These are phyloP conservation scores for Amyelois transitella DNA, from an alignment of 1,140 invertebrate genomes.

Conservation along the genomic window DNA sequence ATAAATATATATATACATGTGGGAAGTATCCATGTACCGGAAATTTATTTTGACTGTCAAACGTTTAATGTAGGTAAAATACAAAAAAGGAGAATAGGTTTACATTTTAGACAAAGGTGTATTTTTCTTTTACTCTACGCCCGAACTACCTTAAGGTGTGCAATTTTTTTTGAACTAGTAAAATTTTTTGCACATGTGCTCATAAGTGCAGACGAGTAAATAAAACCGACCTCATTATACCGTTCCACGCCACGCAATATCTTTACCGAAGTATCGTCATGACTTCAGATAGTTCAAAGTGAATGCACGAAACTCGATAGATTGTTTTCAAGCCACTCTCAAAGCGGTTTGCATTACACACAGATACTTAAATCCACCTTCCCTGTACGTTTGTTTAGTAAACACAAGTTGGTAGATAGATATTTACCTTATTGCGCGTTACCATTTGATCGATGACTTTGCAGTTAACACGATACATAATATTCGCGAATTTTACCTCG, in stretches of 20 bases:
- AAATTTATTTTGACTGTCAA: not conserved
- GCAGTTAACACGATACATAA: conserved; percentile 41
- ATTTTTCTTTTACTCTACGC: too few relatives aligned
- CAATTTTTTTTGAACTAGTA: not conserved
- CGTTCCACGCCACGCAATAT: conserved; percentile 13
- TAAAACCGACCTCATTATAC: not conserved
- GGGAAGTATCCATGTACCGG: not conserved
- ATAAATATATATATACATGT: not conserved
- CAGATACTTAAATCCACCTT: conserved; percentile 8
- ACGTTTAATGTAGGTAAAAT: not conserved
- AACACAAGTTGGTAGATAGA: conserved; percentile 6
- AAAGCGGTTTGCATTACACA: conserved; percentile 15
- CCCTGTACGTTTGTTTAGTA: conserved; percentile 4
- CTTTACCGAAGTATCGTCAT: conserved; percentile 13
- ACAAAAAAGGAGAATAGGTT: too few relatives aligned
- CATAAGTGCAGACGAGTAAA: not conserved
- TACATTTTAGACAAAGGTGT: too few relatives aligned
- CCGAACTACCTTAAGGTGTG: too few relatives aligned
- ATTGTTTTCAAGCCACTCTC: conserved; percentile 8
- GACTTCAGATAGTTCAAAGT: conserved; percentile 3
- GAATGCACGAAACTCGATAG: conserved; percentile 3
- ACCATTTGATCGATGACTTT: conserved; percentile 48
- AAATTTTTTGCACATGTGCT: not conserved
- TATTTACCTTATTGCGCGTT: conserved; percentile 13
- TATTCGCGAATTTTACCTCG: conserved; percentile 24